Base-by-base conservation (phyloP, 2,888 invertebrate genomes). In the Dryobota labecula region DNA sequence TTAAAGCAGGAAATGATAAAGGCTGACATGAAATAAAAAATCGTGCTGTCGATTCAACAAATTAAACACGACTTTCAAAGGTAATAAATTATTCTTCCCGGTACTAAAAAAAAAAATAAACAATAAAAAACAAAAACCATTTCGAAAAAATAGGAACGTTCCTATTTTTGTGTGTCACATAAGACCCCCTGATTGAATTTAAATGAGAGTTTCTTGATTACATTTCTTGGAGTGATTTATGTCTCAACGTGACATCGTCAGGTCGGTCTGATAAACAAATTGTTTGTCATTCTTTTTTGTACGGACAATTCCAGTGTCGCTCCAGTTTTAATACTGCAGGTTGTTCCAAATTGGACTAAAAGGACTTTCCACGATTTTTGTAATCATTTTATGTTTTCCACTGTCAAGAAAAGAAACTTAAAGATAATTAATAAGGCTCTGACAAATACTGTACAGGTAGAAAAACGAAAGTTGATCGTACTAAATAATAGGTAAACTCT, bases 121-220 rank as follows among this genome's bases (percentile, higher is more conserved):
- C 33, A 41, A 76, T 27, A 24, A 41, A 1, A 41, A 33, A 6
- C 66, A 64, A 71, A 64, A 30, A 15, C 7, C 3, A 11, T 30
- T 20, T 30, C 4, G 4, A 6, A 41, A 33, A 66, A 43, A 51
- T 20, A 47, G 8, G 8, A 15, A 45, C 18, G 4, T 43, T 38
- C 15, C 13, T 80, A 38, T 68, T 43, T 38, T 30, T 58, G 27
- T 43, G 41, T 27, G n/a, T 6, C 62, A 78, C 58, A 38, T 70
- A 70, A 53, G 41, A 38, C n/a, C 54, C 20, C 9, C 38, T 82
- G 82, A 82, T 78, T 82, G 78, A 78, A 78, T 78, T 67, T 63
- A 70, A 82, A 78, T 67, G 66, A 82, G 47, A 56, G 15, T 74
- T 63, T 36, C 49, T 56, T 61, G 66, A 67, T 60, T 45, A 70